Evolutionary conservation across 2,888 invertebrate species (phyloP).

Genomic region (Drosophila pseudotalamancana): DNA sequence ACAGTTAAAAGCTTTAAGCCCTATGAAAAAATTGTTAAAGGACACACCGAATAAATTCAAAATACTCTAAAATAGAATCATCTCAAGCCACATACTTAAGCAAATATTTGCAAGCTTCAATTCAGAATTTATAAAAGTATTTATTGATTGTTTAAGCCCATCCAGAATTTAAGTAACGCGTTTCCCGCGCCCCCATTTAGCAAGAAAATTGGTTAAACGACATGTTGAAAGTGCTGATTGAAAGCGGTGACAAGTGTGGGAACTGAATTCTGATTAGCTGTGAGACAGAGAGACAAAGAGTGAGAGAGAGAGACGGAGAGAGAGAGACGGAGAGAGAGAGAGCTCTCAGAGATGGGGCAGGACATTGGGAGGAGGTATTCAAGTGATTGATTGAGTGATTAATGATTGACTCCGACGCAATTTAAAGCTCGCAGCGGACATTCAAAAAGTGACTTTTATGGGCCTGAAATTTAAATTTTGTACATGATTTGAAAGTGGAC

Average conservation of each 20-base stretch:
- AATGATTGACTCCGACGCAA: constrained; percentile 71
- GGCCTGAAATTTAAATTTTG: constrained; percentile 55
- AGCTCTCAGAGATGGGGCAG: constrained; percentile 32
- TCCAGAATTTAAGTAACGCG: background rate
- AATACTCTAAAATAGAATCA: background rate
- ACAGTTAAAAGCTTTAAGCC: no score
- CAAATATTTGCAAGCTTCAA: background rate
- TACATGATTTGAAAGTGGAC: constrained; percentile 50
- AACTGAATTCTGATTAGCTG: constrained; percentile 59
- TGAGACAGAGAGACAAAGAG: no score
- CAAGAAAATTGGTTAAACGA: constrained; percentile 81
- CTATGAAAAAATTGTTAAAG: no score
- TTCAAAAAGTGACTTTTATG: constrained; percentile 50
- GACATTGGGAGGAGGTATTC: constrained; percentile 26
- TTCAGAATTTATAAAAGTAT: background rate
- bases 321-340: no score
- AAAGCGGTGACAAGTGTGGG: constrained; percentile 61
- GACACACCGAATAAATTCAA: background rate
- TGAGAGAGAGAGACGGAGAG: no score
- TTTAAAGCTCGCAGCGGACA: constrained; percentile 52
- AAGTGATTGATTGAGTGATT: constrained; percentile 82
- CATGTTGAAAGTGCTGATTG: constrained; percentile 82
- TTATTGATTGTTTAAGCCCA: background rate
- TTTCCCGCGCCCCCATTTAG: constrained; percentile 38
- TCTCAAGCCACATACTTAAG: background rate